These are phyloP conservation scores for Nylanderia fulva DNA, from an alignment of 1,140 invertebrate species.

Conservation along the genomic window DNA sequence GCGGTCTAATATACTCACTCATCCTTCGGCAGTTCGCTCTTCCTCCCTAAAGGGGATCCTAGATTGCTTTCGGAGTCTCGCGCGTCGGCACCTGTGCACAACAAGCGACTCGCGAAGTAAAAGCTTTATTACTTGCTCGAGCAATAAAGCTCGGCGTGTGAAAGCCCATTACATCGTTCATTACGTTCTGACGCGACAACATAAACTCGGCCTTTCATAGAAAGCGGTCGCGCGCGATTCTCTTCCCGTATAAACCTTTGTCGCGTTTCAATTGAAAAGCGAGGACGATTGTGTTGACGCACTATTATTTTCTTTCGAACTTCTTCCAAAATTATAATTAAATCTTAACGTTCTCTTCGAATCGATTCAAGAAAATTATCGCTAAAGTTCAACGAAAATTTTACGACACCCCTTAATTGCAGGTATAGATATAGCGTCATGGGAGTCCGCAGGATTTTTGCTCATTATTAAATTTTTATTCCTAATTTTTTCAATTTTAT, in stretches of 20 bases:
- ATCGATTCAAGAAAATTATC: background rate
- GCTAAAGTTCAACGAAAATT: background rate
- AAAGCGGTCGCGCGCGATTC: background rate
- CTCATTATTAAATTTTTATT: too few species aligned
- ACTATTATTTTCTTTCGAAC: background rate
- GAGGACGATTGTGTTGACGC: background rate
- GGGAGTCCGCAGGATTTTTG: too few species aligned
- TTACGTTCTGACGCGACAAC: conserved; percentile 17
- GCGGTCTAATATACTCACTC: conserved; percentile 65
- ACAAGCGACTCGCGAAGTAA: conserved; percentile 47
- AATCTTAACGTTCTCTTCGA: background rate
- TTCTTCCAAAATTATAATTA: background rate
- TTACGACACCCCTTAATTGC: background rate
- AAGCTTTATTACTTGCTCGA: conserved; percentile 52
- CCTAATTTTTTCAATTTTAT: too few species aligned
- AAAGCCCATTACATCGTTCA: conserved; percentile 46
- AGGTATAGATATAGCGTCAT: background rate
- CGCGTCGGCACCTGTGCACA: conserved; percentile 44
- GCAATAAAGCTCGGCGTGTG: conserved; percentile 46
- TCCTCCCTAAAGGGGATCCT: background rate
- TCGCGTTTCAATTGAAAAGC: background rate
- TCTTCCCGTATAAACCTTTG: background rate
- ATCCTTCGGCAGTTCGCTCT: conserved; percentile 25
- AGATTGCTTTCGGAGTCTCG: conserved; percentile 43
- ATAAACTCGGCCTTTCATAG: background rate